A percentile compares a stretch with the other conserved stretches of the same genome.
These are phyloP conservation scores for Pseudomyrmex dendroicus DNA, from an alignment of 1,140 invertebrate species.

Conservation along the genomic window DNA sequence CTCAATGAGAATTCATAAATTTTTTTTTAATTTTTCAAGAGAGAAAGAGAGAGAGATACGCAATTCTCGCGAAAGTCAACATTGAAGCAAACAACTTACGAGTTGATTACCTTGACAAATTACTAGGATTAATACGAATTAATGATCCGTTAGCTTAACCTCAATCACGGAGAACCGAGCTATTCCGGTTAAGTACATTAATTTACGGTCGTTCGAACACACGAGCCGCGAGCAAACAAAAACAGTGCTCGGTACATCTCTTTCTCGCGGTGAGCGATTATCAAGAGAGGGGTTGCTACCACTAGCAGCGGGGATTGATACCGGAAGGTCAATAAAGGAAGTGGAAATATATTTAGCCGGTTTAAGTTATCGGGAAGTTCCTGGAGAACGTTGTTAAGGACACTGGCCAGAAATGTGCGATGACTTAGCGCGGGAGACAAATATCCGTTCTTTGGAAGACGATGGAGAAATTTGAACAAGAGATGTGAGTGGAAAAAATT, in stretches of 20 bases:
- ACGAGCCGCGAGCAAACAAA: background rate
- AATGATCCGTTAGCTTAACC: conserved; percentile 44
- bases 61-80: background rate
- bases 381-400: conserved; percentile 17
- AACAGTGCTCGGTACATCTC: background rate
- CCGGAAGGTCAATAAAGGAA: conserved; percentile 59
- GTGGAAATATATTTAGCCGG: conserved; percentile 55
- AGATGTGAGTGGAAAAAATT: no score
- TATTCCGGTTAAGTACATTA: background rate
- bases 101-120: conserved; percentile 26
- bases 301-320: conserved; percentile 12
- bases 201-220: background rate
- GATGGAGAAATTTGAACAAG: no score
- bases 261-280: conserved; percentile 4
- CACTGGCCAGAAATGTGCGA: background rate
- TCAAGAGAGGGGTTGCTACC: conserved; percentile 28
- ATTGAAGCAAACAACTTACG: background rate
- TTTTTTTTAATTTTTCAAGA: no score
- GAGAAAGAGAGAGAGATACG: background rate
- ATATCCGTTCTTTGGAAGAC: no score
- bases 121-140: conserved; percentile 41
- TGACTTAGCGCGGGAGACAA: background rate
- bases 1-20: no score
- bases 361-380: conserved; percentile 47
- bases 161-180: conserved; percentile 6